Conservation (phyloP, 2,113 vertebrate genomes). For the Pangasianodon gigas region DNA sequence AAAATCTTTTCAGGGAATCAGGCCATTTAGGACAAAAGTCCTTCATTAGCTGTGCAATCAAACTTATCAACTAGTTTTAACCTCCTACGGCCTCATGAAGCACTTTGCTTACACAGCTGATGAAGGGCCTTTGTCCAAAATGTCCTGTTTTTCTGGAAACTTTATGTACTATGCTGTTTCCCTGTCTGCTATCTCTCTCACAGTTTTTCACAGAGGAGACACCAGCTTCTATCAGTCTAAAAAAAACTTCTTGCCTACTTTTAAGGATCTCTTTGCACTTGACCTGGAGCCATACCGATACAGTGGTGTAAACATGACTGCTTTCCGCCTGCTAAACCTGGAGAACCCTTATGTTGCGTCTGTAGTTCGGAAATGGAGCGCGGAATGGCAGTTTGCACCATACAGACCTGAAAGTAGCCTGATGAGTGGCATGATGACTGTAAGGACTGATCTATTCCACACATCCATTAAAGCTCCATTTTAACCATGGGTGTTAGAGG, state of each 20-base stretch:
- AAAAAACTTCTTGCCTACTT: background rate
- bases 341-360: conserved; percentile 85
- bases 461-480: background rate
- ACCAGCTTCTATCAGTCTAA: background rate
- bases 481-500: background rate
- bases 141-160: background rate
- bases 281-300: conserved; percentile 97
- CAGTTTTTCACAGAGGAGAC: background rate
- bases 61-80: background rate
- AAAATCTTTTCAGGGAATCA: background rate
- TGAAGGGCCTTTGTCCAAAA: background rate
- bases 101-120: conserved; percentile 2
- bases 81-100: background rate
- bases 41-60: background rate
- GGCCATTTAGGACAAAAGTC: background rate
- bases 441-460: conserved; percentile 62
- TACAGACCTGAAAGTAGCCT: conserved; percentile 86
- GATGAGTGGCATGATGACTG: conserved; percentile 95
- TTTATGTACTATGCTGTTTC: background rate
- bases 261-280: conserved; percentile 92
- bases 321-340: conserved; percentile 89
- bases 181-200: background rate
- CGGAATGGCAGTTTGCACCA: conserved; percentile 86
- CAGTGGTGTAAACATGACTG: conserved; percentile 97
- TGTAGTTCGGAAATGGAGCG: conserved; percentile 90